Evolutionary conservation across 1,140 invertebrate species (phyloP), one percentile per base, ranked within the genome.

Genomic region (Scaptodrosophila lebanonensis): DNA sequence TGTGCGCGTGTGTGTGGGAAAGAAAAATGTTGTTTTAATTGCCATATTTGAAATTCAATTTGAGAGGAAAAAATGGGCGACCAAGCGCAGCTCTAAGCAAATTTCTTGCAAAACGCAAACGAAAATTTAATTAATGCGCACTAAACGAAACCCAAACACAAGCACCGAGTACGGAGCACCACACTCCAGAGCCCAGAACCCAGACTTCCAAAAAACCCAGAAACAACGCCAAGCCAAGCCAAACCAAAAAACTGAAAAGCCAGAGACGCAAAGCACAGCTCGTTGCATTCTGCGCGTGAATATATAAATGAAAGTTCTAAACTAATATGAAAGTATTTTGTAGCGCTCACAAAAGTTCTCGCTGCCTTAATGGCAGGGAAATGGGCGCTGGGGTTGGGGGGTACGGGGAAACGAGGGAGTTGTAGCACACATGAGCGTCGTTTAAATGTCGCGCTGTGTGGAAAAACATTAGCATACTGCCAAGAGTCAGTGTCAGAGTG

Each of bases 261-360:
- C 9, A 15, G 12, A 12, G 11, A 15, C 22, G 29, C n/a, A 36
- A 38, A 49, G 32, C n/a, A n/a, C n/a, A n/a, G n/a, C n/a, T n/a
- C n/a, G n/a, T n/a, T n/a, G n/a, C n/a, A n/a, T n/a, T n/a, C n/a
- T n/a, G n/a, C n/a, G n/a, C n/a, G n/a, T 30, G 32, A 18, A 29
- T 25, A 64, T 39, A 11, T 32, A 35, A 56, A n/a, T n/a, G 56
- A 45, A 45, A 65, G 44, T 54, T 70, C 29, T 29, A 61, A 75
- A 66, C 66, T 43, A 68, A 72, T 77, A 79, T 79, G 50, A 58
- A 68, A 77, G 61, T 71, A 76, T 77, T 77, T 71, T 71, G 62
- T 63, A 63, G 76, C 49, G 71, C 50, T 51, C 64, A 53, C 39
- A 27, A 79, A 72, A 77, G 44, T 59, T 77, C 60, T 35, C n/a